Evolutionary conservation across 2,797 vertebrate genomes (phyloP).

Genomic region (Capromys pilorides): DNA sequence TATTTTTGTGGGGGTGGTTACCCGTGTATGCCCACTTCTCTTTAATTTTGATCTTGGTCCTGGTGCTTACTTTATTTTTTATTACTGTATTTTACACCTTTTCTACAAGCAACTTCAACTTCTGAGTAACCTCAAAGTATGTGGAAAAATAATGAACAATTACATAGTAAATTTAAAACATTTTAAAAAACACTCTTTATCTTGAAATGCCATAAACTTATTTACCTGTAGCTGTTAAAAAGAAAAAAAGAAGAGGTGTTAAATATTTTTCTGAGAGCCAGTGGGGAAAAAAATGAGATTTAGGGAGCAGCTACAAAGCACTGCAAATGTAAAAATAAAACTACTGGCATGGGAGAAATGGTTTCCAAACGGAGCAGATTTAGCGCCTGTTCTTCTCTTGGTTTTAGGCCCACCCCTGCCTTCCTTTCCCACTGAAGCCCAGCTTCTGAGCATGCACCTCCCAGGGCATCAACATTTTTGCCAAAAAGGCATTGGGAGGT

Average conservation of each 20-base stretch:
- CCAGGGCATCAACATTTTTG: constrained; percentile 1
- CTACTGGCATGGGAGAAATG: neutral
- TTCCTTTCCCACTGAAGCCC: neutral
- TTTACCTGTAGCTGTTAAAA: neutral
- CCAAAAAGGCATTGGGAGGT: neutral
- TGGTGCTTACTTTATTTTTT: neutral
- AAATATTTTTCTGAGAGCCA: neutral
- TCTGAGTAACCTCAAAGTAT: constrained; percentile 35
- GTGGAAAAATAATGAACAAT: neutral
- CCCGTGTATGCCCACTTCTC: neutral
- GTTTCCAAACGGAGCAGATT: neutral
- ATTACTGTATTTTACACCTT: neutral
- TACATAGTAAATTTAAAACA: constrained; percentile 3
- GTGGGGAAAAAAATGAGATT: neutral
- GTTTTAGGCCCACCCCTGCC: neutral
- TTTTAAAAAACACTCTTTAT: neutral
- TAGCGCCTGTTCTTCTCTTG: neutral
- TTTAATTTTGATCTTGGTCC: constrained; percentile 24
- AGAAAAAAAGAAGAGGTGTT: neutral
- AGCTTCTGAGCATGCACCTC: neutral
- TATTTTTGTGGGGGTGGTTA: neutral
- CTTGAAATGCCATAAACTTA: neutral
- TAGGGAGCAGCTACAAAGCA: neutral
- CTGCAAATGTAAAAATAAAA: neutral
- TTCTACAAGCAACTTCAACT: neutral